Percentiles rank a stretch among this genome's conserved stretches.
These are phyloP conservation scores for Neocrepidodera transversa DNA, from an alignment of 2,888 invertebrate genomes.

Conservation along the genomic window DNA sequence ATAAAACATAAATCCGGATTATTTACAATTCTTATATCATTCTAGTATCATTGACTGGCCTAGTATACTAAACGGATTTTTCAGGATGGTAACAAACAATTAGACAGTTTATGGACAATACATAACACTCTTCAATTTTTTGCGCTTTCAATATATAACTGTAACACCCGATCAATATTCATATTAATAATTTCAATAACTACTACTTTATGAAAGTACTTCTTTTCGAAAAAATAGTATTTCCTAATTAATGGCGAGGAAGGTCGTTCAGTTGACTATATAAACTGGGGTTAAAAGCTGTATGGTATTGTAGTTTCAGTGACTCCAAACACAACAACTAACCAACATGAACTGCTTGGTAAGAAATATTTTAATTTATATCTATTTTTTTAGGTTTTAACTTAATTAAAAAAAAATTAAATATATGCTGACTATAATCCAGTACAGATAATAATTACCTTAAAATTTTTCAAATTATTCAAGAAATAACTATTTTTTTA, in stretches of 20 bases:
- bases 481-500: no score
- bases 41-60: no score
- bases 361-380: conserved; percentile 13
- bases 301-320: conserved; percentile 14
- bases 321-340: conserved; percentile 13
- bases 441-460: no score
- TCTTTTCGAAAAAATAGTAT: neutral
- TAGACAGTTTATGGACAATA: no score
- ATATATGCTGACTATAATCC: no score
- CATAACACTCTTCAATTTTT: no score
- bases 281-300: conserved; percentile 18
- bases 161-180: neutral
- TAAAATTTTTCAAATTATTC: no score
- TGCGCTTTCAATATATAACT: neutral
- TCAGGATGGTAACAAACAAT: no score
- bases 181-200: neutral
- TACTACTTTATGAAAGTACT: neutral
- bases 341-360: conserved; percentile 25
- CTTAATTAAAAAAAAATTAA: no score
- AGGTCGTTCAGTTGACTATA: conserved; percentile 23
- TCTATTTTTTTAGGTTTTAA: neutral
- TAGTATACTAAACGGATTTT: no score
- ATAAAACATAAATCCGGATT: no score
- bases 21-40: no score
- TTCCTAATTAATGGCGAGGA: conserved; percentile 23